Percentiles rank a stretch among this genome's conserved stretches.
Evolutionary conservation across 2,888 invertebrate species (phyloP).

Genomic region (Thera obeliscata): DNA sequence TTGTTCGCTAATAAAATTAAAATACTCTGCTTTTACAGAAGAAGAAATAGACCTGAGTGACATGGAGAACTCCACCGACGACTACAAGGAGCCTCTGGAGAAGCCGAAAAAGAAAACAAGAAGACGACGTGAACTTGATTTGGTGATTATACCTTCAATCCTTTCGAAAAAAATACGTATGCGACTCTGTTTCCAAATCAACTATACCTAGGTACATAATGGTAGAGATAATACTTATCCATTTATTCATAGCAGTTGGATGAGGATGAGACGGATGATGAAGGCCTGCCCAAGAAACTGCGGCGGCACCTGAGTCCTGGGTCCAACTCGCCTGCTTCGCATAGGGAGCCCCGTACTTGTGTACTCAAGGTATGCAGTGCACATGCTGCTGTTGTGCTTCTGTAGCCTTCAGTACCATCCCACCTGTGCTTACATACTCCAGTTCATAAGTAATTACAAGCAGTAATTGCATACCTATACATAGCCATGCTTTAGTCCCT

Average conservation of each 20-base stretch:
- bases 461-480: neutral
- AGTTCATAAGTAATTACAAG: neutral
- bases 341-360: slow-evolving; percentile 91
- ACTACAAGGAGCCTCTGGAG: slow-evolving; percentile 66
- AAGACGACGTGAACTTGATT: slow-evolving; percentile 76
- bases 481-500: too few relatives aligned
- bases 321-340: slow-evolving; percentile 84
- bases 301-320: slow-evolving; percentile 70
- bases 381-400: slow-evolving; percentile 29
- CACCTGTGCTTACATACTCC: neutral
- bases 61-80: slow-evolving; percentile 74
- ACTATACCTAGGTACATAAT: neutral
- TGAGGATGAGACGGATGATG: slow-evolving; percentile 79
- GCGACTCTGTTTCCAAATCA: neutral
- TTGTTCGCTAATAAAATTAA: neutral
- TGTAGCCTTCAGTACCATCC: slow-evolving; percentile 26
- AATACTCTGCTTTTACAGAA: slow-evolving; percentile 51
- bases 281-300: slow-evolving; percentile 68
- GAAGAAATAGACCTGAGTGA: slow-evolving; percentile 79
- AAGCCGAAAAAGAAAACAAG: slow-evolving; percentile 72
- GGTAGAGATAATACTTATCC: slow-evolving; percentile 22
- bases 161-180: neutral
- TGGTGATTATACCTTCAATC: slow-evolving; percentile 52
- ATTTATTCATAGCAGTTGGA: slow-evolving; percentile 61
- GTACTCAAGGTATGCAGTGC: slow-evolving; percentile 86